These are phyloP conservation scores for Drosophila nigrodunni DNA, from an alignment of 1,140 invertebrate species.

Conservation along the genomic window DNA sequence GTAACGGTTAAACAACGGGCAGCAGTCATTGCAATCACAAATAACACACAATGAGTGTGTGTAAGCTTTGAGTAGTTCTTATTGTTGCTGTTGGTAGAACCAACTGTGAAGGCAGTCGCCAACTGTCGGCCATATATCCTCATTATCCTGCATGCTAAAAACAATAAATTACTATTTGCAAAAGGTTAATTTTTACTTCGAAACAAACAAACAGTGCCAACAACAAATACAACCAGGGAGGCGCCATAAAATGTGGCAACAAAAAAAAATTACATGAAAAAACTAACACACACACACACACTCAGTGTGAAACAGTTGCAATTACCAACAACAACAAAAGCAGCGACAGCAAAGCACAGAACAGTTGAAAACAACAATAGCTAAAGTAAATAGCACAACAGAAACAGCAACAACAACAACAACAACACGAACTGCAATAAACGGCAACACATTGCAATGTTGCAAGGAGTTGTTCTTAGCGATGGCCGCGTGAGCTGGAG, in stretches of 20 bases:
- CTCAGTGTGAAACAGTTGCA: slow-evolving; percentile 55
- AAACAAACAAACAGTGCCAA: slow-evolving; percentile 47
- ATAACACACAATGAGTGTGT: slow-evolving; percentile 32
- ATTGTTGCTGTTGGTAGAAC: background rate
- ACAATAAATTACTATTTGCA: slow-evolving; percentile 82
- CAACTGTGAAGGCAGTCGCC: background rate
- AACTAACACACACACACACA: slow-evolving; percentile 22
- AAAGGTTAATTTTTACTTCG: slow-evolving; percentile 78
- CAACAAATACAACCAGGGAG: slow-evolving; percentile 11
- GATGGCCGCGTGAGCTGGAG: slow-evolving; percentile 19
- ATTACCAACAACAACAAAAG: slow-evolving; percentile 61
- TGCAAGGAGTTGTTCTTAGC: slow-evolving; percentile 29
- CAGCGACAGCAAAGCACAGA: slow-evolving; percentile 28
- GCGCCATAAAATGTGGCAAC: slow-evolving; percentile 44
- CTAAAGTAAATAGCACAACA: slow-evolving; percentile 51
- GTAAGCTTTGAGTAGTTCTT: slow-evolving; percentile 36
- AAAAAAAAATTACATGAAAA: slow-evolving; percentile 71
- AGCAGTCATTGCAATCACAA: slow-evolving; percentile 63
- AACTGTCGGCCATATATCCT: slow-evolving; percentile 63
- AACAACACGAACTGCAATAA: slow-evolving; percentile 44
- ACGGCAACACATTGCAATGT: slow-evolving; percentile 60
- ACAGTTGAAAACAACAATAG: slow-evolving; percentile 49
- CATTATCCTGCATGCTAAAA: slow-evolving; percentile 75
- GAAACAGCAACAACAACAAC: slow-evolving; percentile 45
- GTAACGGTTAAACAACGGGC: background rate